Conservation (phyloP, 1,140 invertebrate genomes). For the Brachionus asplanchnoidis region DNA sequence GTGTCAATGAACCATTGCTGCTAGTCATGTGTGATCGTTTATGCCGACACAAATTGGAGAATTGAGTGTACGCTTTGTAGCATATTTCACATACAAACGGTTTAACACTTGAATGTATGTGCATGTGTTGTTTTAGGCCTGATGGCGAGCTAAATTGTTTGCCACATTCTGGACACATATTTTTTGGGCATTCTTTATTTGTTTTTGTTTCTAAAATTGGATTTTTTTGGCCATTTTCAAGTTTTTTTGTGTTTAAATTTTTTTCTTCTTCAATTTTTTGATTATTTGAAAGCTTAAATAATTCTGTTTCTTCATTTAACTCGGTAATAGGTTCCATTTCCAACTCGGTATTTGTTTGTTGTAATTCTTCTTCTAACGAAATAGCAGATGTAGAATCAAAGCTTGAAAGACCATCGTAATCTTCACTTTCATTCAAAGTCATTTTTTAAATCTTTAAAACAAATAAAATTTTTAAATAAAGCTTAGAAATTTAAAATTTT, state of each 20-base stretch:
- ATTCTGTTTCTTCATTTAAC: background rate
- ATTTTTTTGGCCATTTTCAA: background rate
- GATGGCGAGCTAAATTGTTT: constrained; percentile 96
- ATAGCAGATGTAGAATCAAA: background rate
- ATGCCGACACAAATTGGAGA: constrained; percentile 97
- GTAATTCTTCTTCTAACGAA: background rate
- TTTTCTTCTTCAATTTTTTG: background rate
- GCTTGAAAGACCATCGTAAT: background rate
- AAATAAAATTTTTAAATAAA: background rate
- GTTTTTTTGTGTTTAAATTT: background rate
- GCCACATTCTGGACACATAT: constrained; percentile 93
- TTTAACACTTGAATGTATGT: constrained; percentile 96
- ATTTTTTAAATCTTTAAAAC: background rate
- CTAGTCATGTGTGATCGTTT: constrained; percentile 86
- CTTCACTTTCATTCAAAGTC: background rate
- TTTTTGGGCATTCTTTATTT: constrained; percentile 62
- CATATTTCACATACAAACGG: constrained; percentile 74
- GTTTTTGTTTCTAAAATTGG: background rate
- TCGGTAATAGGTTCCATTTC: background rate
- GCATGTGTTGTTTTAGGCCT: constrained; percentile 96
- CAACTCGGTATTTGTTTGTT: too few species aligned
- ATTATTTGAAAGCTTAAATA: background rate
- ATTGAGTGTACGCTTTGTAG: constrained; percentile 93
- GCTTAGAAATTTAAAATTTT: background rate
- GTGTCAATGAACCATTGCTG: background rate